Conservation (phyloP, 2,113 vertebrate genomes). For the Actenoides hombroni region DNA sequence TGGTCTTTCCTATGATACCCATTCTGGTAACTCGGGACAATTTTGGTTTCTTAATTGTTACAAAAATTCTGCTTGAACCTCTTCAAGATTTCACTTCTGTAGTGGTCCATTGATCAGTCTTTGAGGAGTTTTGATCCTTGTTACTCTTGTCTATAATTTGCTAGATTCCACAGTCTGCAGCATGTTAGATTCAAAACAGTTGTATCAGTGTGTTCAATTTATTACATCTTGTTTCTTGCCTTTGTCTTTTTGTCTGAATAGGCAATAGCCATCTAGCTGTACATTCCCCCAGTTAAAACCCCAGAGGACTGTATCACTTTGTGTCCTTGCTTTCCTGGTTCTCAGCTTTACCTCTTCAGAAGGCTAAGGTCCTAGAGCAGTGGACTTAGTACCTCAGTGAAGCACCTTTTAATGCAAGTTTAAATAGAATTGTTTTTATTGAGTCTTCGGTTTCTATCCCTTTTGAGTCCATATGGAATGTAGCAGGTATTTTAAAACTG, state of each 20-base stretch:
- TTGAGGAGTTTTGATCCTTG: neutral
- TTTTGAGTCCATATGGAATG: neutral
- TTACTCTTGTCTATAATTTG: neutral
- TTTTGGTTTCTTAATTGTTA: neutral
- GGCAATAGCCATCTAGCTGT: neutral
- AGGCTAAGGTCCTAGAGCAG: neutral
- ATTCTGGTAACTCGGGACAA: neutral
- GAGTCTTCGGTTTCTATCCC: neutral
- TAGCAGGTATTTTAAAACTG: neutral
- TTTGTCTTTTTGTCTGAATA: neutral
- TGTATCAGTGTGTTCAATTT: neutral
- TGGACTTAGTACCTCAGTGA: neutral
- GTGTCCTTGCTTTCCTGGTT: neutral
- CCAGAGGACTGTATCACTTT: neutral
- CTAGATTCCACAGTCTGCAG: neutral
- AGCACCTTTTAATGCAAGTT: neutral
- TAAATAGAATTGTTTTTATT: neutral
- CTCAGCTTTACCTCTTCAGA: neutral
- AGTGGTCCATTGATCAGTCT: neutral
- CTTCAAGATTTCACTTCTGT: neutral
- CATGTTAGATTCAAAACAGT: neutral
- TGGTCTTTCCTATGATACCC: neutral
- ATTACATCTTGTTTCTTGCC: neutral
- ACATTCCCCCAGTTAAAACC: neutral
- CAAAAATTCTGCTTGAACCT: neutral